Conservation (phyloP, 1,140 invertebrate species). For the Aphis craccivora region DNA sequence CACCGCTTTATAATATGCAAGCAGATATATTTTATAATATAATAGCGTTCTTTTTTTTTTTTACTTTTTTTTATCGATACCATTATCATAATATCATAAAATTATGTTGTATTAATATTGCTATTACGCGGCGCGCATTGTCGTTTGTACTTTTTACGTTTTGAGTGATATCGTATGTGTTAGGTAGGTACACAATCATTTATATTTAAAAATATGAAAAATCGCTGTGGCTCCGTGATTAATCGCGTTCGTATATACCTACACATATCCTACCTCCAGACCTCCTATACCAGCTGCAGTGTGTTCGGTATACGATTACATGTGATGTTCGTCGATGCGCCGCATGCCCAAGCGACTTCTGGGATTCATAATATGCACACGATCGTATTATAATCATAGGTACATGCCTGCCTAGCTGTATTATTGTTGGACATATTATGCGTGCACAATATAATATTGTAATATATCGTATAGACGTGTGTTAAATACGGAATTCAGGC, state of each 20-base stretch:
- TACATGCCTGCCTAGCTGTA: background rate
- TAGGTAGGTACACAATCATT: background rate
- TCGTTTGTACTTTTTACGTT: background rate
- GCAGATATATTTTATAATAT: background rate
- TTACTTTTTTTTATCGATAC: background rate
- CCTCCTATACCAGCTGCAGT: background rate
- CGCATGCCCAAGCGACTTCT: background rate
- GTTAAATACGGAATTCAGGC: background rate
- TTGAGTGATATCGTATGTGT: background rate
- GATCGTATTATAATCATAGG: background rate
- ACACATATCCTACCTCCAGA: background rate
- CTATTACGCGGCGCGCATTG: background rate
- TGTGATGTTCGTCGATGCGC: background rate
- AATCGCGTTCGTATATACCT: background rate
- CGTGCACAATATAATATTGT: slow-evolving; percentile 2
- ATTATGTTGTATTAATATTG: background rate
- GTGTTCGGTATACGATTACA: background rate
- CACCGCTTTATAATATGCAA: background rate
- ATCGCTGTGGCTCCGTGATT: background rate
- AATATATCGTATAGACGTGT: background rate
- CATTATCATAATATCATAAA: background rate
- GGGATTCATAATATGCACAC: background rate
- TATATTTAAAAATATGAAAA: slow-evolving; percentile 1
- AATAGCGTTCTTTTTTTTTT: background rate
- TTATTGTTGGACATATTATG: background rate